Conservation (phyloP, 2,797 vertebrate genomes). For the Pempheris klunzingeri region DNA sequence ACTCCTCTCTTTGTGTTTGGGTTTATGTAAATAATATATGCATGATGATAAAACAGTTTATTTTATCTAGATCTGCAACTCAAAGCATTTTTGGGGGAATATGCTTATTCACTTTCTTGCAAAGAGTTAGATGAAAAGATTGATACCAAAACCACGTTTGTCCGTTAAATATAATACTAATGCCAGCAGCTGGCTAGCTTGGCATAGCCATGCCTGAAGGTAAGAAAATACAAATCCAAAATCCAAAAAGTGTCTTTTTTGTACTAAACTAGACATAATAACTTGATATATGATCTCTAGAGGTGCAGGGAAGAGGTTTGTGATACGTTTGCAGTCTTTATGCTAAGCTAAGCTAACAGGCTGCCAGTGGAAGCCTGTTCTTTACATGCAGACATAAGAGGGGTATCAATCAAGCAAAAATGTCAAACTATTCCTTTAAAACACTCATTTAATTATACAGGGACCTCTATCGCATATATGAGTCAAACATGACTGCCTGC, state of each 20-base stretch:
- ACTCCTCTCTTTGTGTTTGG: conserved; percentile 21
- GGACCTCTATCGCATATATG: conserved; percentile 11
- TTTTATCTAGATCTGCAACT: conserved; percentile 34
- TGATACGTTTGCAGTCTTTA: not conserved
- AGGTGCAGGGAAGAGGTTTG: not conserved
- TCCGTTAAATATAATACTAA: not conserved
- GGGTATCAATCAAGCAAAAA: conserved; percentile 6
- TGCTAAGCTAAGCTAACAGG: conserved; percentile 19
- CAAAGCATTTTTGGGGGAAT: not conserved
- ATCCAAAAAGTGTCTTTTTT: too few species aligned
- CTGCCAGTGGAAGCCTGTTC: not conserved
- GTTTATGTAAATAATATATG: conserved; percentile 44
- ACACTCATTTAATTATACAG: conserved; percentile 20
- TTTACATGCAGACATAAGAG: not conserved
- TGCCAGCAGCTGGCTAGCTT: conserved; percentile 10
- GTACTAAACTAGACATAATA: not conserved
- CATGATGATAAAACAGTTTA: conserved; percentile 23
- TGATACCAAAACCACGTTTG: not conserved
- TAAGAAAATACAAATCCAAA: not conserved
- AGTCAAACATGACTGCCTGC: conserved; percentile 19
- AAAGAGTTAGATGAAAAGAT: not conserved
- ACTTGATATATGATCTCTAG: not conserved
- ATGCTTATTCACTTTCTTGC: not conserved
- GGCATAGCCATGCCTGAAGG: not conserved
- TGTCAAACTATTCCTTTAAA: conserved; percentile 17